Evolutionary conservation across 2,797 vertebrate species (phyloP).

Genomic region (Pitangus sulphuratus): DNA sequence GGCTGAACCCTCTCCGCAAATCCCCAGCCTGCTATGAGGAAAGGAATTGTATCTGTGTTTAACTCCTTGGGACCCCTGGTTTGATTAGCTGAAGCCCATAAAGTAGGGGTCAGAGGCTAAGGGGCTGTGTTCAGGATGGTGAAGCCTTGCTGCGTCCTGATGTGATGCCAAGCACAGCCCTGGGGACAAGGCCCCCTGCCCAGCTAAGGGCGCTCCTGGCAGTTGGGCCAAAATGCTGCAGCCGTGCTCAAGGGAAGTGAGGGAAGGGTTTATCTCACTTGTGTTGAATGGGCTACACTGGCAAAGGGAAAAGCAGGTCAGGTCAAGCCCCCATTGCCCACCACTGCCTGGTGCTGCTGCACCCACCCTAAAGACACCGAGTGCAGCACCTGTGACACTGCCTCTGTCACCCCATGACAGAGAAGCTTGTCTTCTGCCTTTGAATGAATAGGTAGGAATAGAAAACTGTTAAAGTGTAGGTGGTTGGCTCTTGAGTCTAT

Average conservation of each 20-base stretch:
- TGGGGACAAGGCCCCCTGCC: not conserved
- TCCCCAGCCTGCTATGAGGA: not conserved
- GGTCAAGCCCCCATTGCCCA: accelerated
- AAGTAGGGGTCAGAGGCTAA: not conserved
- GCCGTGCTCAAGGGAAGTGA: not conserved
- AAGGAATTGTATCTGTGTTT: not conserved
- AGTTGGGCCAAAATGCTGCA: not conserved
- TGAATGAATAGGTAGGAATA: not conserved
- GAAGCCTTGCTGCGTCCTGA: not conserved
- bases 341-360: not conserved
- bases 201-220: not conserved
- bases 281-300: accelerated
- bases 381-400: accelerated
- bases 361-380: accelerated
- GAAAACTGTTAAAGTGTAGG: not conserved
- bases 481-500: not conserved
- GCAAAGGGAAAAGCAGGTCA: not conserved
- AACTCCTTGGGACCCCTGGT: not conserved
- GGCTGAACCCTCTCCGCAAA: not conserved
- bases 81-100: not conserved
- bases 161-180: accelerated
- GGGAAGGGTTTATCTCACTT: not conserved
- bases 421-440: not conserved
- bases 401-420: not conserved
- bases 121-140: accelerated